These are phyloP conservation scores for Malacoctenus gilli DNA, from an alignment of 2,797 vertebrate genomes.

Conservation along the genomic window DNA sequence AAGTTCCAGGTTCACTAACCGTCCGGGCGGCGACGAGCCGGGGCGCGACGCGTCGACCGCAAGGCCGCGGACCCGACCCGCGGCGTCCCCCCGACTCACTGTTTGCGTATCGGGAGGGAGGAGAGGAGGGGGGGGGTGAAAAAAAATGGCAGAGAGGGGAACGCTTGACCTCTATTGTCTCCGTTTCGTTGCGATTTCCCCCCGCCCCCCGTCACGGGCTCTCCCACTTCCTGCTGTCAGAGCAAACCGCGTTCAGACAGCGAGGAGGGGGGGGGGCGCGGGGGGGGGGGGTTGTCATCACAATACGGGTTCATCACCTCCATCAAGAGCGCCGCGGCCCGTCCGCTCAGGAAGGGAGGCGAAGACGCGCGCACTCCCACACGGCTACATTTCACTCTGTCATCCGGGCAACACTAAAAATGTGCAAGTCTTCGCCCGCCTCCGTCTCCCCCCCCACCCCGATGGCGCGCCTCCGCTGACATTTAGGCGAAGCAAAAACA, in stretches of 20 bases:
- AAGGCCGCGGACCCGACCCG: slow-evolving; percentile 30
- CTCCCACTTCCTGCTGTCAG: slow-evolving; percentile 38
- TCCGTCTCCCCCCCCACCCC: slow-evolving; percentile 37
- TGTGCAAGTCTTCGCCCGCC: slow-evolving; percentile 24
- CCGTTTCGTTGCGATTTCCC: slow-evolving; percentile 52
- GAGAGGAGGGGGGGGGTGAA: slow-evolving; percentile 6
- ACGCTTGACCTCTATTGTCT: slow-evolving; percentile 64
- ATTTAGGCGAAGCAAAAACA: slow-evolving; percentile 69
- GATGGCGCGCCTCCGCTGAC: slow-evolving; percentile 56
- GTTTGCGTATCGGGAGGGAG: too few relatives aligned
- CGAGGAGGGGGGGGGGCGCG: background rate
- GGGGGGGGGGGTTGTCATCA: background rate
- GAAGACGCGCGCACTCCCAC: slow-evolving; percentile 9
- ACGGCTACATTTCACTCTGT: slow-evolving; percentile 31
- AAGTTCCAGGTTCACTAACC: slow-evolving; percentile 36
- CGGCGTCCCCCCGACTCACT: slow-evolving; percentile 37
- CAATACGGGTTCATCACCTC: slow-evolving; percentile 62
- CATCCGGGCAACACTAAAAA: slow-evolving; percentile 24
- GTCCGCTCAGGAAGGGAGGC: slow-evolving; percentile 42
- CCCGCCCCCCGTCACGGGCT: slow-evolving; percentile 20
- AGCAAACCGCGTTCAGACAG: slow-evolving; percentile 46
- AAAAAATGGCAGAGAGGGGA: slow-evolving; percentile 1
- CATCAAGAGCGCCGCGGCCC: slow-evolving; percentile 52
- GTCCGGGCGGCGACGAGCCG: background rate
- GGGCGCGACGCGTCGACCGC: slow-evolving; percentile 6